These are phyloP conservation scores for Drosophila grimshawi DNA, from an alignment of 1,140 invertebrate genomes.

Conservation along the genomic window DNA sequence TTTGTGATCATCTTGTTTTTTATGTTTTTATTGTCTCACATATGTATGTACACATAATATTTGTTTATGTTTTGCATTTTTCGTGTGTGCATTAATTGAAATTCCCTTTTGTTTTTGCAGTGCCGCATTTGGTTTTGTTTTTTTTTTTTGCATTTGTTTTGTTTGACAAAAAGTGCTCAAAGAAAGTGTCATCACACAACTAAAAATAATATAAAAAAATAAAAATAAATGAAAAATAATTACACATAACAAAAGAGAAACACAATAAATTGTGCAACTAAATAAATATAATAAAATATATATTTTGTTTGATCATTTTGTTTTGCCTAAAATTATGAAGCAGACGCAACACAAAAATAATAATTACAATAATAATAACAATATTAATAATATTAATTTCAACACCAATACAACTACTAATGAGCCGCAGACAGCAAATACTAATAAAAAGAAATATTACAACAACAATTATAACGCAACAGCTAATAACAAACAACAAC, in stretches of 20 bases:
- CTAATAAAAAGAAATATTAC: conserved; percentile 55
- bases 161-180: conserved; percentile 39
- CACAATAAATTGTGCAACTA: conserved; percentile 29
- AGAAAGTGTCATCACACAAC: not conserved
- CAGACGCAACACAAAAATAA: conserved; percentile 60
- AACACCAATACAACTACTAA: conserved; percentile 52
- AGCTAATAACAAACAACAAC: conserved; percentile 26
- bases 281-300: conserved; percentile 10
- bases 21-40: conserved; percentile 14
- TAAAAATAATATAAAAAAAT: conserved; percentile 9
- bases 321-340: conserved; percentile 58
- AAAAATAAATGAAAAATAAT: not conserved
- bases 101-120: conserved; percentile 56
- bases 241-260: not conserved
- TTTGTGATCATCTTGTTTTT: conserved; percentile 5
- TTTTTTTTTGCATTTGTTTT: conserved; percentile 49
- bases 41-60: conserved; percentile 10
- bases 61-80: conserved; percentile 4
- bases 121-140: conserved; percentile 22
- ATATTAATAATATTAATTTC: conserved; percentile 58
- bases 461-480: conserved; percentile 46
- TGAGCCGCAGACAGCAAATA: conserved; percentile 47
- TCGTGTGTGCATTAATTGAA: conserved; percentile 34
- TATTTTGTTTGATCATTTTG: conserved; percentile 33
- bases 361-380: conserved; percentile 62